Conservation (phyloP, 2,888 invertebrate genomes). For the Zootermopsis nevadensis region DNA sequence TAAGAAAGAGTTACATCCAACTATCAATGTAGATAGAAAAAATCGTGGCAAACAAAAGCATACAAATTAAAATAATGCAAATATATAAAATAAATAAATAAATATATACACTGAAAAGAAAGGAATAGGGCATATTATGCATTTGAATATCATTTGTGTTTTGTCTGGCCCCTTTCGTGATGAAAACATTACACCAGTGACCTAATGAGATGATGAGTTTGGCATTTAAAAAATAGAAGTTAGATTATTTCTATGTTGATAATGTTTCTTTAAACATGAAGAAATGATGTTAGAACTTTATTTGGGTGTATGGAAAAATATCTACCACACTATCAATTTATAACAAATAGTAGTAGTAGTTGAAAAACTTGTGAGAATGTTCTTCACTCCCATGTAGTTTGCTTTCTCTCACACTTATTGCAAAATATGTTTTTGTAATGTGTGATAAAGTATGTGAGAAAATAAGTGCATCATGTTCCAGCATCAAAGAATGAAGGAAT, state of each 20-base stretch:
- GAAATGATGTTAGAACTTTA: conserved; percentile 18
- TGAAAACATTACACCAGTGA: conserved; percentile 21
- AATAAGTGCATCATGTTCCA: neutral
- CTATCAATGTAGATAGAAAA: neutral
- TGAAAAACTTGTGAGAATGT: conserved; percentile 28
- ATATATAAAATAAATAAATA: conserved; percentile 18
- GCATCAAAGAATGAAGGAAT: neutral
- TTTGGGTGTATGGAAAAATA: conserved; percentile 37
- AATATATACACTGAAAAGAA: neutral
- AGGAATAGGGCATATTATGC: neutral
- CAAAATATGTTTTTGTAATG: neutral
- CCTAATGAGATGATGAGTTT: conserved; percentile 15
- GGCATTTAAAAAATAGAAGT: conserved; percentile 38
- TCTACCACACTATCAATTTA: conserved; percentile 22
- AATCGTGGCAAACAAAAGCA: neutral
- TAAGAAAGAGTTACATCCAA: conserved; percentile 24
- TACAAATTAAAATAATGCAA: neutral
- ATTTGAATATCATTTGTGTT: neutral
- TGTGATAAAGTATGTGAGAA: neutral
- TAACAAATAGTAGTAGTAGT: neutral
- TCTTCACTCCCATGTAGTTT: neutral
- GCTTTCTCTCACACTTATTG: neutral
- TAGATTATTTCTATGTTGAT: conserved; percentile 12
- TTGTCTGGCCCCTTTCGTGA: conserved; percentile 38
- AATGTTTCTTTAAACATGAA: neutral